phyloP scores from a whole-genome alignment of 2,113 vertebrate genomes.

The Pangasianodon gigas region DNA sequence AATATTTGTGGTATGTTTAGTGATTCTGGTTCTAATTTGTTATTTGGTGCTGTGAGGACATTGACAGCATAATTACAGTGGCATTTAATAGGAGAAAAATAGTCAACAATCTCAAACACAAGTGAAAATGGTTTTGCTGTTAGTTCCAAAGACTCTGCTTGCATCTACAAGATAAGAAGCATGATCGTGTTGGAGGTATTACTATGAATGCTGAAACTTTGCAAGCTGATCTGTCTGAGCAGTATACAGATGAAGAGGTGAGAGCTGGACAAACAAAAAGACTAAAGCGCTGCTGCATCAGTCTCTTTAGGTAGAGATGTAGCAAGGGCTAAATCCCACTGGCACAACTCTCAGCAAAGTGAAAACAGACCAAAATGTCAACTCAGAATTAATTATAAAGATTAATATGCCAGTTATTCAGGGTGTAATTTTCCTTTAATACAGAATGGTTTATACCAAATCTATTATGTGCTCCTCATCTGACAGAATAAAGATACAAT shows the following conservation, averaged over 20 bases:
- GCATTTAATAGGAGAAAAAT: neutral
- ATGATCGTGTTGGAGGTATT: neutral
- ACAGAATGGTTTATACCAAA: neutral
- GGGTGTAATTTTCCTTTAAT: neutral
- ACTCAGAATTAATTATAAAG: neutral
- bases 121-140: neutral
- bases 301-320: neutral
- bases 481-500: neutral
- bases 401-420: neutral
- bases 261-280: neutral
- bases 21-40: neutral
- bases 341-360: neutral
- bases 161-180: neutral
- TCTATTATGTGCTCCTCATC: neutral
- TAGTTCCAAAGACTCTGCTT: neutral
- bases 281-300: neutral
- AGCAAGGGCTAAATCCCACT: neutral
- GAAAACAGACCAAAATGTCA: neutral
- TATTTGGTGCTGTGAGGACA: neutral
- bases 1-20: neutral
- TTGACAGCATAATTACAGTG: neutral
- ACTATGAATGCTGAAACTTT: neutral
- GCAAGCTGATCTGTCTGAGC: neutral
- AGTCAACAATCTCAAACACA: neutral
- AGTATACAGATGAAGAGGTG: neutral